Conservation (phyloP, 1,140 invertebrate species). For the Hycleus phaleratus region DNA sequence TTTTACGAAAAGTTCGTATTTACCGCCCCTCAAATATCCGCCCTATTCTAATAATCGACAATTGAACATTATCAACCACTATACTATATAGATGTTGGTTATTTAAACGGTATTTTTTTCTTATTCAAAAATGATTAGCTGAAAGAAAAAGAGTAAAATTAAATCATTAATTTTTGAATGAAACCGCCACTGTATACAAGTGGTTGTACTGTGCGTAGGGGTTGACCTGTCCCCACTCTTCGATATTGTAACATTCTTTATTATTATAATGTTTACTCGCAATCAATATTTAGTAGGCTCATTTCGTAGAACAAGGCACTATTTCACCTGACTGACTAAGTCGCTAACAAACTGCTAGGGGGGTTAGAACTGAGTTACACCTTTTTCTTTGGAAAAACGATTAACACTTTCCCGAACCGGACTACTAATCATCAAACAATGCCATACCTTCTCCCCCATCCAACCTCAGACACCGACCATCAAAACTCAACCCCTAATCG, state of each 20-base stretch:
- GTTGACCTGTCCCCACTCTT: no score
- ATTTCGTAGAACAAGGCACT: slow-evolving; percentile 12
- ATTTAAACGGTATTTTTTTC: no score
- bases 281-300: slow-evolving; percentile 15
- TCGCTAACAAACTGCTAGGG: slow-evolving; percentile 8
- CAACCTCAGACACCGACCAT: no score
- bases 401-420: slow-evolving; percentile 12
- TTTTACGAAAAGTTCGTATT: neutral
- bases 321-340: slow-evolving; percentile 9
- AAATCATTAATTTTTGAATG: no score
- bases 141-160: no score
- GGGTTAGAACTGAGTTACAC: slow-evolving; percentile 8
- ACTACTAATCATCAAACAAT: slow-evolving; percentile 11
- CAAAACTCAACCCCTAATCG: no score
- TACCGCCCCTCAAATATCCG: neutral
- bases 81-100: no score
- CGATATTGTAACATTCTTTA: neutral
- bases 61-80: no score
- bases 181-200: no score
- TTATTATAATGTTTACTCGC: slow-evolving; percentile 5
- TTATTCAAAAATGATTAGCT: no score
- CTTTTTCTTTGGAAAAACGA: slow-evolving; percentile 10
- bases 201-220: no score
- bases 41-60: neutral
- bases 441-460: no score